Base-by-base conservation (phyloP, 2,797 vertebrate genomes). In the Ataeniobius toweri region DNA sequence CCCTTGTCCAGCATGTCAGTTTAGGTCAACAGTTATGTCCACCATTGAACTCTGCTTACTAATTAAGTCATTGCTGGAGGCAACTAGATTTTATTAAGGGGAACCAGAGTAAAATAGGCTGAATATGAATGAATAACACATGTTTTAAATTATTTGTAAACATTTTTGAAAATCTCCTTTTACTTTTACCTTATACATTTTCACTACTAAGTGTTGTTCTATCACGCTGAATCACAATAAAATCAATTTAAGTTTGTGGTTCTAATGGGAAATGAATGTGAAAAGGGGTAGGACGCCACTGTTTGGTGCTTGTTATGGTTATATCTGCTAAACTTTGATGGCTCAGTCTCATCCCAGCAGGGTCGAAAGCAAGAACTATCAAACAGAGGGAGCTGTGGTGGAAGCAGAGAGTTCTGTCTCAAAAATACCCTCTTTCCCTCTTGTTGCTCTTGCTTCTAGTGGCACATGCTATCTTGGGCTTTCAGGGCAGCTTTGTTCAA, bases 361-460 rank as follows among this genome's bases (percentile, higher is more conserved):
- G 0, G 22, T 1, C 0, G 31, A 71, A 44, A 36, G 26, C 44
- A 71, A 77, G 36, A 65, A 36, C 7, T 3, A 75, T 44, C 36
- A 67, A 72, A 67, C 76, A 13, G 3, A 67, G 65, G 65, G 55
- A 76, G 28, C 73, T 26, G 4, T 63, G 58, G 50, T 61, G 75
- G 22, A 84, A 68, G 36, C 74, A 61, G 56, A 75, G 77, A 58
- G 69, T 73, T 84, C 75, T 74, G 75, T 31, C 74, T 82, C 53
- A 76, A 76, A 78, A 69, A 63, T 13, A 13, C 16, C 56, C 74
- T 86, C 79, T 84, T 78, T 87, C 74, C 63, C 79, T 71, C 70
- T 75, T 68, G 81, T 80, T 81, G 83, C 78, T 91, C 85, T 69
- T 75, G 65, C 72, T 86, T 86, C 77, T 75, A 75, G 82, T 46